Evolutionary conservation across 2,113 vertebrate genomes (phyloP).

Genomic region (Merops nubicus): DNA sequence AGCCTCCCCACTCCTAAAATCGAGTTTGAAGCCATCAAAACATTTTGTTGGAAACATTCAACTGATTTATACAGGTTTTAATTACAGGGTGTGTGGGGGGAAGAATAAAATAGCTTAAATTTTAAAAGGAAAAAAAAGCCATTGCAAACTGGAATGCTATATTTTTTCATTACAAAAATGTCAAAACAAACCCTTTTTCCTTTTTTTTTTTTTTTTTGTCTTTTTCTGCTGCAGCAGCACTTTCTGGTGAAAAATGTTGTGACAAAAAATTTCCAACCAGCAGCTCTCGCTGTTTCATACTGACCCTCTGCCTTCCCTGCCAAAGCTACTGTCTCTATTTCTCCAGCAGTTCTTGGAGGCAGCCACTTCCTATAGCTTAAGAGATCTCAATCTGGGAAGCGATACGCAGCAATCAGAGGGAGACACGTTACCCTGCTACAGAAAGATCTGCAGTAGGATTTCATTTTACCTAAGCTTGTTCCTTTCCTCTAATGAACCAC

Average conservation of each 20-base stretch:
- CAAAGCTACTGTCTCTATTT: background rate
- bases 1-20: background rate
- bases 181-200: slow-evolving; percentile 7
- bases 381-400: background rate
- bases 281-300: background rate
- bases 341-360: background rate
- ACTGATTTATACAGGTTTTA: slow-evolving; percentile 2
- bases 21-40: slow-evolving; percentile 10
- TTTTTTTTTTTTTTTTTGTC: rapidly evolving
- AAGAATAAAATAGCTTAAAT: background rate
- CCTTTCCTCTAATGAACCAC: slow-evolving; percentile 25
- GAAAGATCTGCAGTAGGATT: slow-evolving; percentile 20
- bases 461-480: slow-evolving; percentile 24
- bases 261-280: background rate
- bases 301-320: slow-evolving; percentile 13
- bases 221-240: slow-evolving; percentile 25
- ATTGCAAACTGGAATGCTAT: background rate
- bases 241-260: slow-evolving; percentile 6
- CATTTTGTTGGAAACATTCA: slow-evolving; percentile 1
- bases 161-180: slow-evolving; percentile 49
- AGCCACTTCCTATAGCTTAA: background rate
- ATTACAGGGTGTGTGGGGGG: background rate
- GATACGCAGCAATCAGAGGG: background rate
- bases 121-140: slow-evolving; percentile 10
- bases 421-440: background rate